A percentile compares a stretch with the other conserved stretches of the same genome.
Evolutionary conservation across 2,888 invertebrate genomes (phyloP).

Genomic region (Epiblema foenella): DNA sequence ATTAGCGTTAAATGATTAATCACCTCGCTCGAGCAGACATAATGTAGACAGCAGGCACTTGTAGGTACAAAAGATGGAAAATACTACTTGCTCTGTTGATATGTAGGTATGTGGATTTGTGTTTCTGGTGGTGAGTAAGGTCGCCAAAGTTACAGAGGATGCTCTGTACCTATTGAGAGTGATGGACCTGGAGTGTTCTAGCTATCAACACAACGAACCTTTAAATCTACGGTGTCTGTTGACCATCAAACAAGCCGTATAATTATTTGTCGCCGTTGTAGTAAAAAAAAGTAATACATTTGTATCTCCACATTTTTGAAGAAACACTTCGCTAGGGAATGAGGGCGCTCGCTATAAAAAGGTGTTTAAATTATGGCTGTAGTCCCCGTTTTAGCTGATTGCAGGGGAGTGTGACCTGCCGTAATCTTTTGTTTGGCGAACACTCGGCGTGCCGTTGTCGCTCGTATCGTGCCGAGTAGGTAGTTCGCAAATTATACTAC

Average conservation of each 20-base stretch:
- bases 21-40: slow-evolving; percentile 5
- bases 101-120: too few relatives aligned
- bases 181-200: too few relatives aligned
- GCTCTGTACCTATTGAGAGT: too few relatives aligned
- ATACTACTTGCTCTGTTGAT: not conserved
- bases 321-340: slow-evolving; percentile 26
- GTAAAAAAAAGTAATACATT: slow-evolving; percentile 1
- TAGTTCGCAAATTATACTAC: slow-evolving; percentile 35
- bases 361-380: slow-evolving; percentile 56
- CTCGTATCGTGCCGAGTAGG: slow-evolving; percentile 30
- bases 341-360: slow-evolving; percentile 48
- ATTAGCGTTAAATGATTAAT: slow-evolving; percentile 37
- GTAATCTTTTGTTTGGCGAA: slow-evolving; percentile 52
- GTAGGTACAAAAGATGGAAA: not conserved
- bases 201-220: too few relatives aligned
- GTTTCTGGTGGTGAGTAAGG: too few relatives aligned
- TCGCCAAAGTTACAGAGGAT: too few relatives aligned
- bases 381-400: slow-evolving; percentile 68
- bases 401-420: slow-evolving; percentile 58
- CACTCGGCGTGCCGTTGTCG: slow-evolving; percentile 28
- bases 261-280: too few relatives aligned
- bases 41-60: not conserved
- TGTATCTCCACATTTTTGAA: slow-evolving; percentile 30
- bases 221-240: too few relatives aligned
- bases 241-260: too few relatives aligned